These are phyloP conservation scores for Albula glossodonta DNA, from an alignment of 2,113 vertebrate genomes.

Conservation along the genomic window DNA sequence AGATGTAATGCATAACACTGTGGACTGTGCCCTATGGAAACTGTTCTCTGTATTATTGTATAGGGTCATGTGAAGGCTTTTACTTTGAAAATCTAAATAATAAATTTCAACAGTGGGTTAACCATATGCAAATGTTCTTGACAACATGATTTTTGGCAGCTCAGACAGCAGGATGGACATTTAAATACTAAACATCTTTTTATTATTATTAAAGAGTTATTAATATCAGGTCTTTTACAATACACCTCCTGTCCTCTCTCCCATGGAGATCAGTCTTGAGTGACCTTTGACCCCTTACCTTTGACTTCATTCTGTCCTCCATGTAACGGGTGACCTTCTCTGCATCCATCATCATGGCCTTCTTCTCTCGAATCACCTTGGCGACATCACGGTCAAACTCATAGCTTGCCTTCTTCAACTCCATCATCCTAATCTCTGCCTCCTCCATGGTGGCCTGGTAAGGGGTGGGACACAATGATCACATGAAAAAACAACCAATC, in stretches of 20 bases:
- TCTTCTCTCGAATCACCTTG: slow-evolving; percentile 60
- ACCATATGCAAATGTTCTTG: too few species aligned
- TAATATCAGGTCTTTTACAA: background rate
- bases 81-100: background rate
- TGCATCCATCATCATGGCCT: slow-evolving; percentile 55
- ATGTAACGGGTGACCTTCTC: slow-evolving; percentile 72
- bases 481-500: background rate
- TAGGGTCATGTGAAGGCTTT: background rate
- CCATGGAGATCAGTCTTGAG: background rate
- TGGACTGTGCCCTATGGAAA: background rate
- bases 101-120: too few species aligned
- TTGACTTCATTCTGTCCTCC: slow-evolving; percentile 64
- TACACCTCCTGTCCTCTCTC: background rate
- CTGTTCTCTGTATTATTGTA: background rate
- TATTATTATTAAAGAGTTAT: background rate
- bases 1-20: background rate
- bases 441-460: slow-evolving; percentile 71
- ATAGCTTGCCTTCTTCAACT: slow-evolving; percentile 59
- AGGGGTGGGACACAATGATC: background rate
- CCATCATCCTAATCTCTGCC: slow-evolving; percentile 60
- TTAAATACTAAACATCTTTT: background rate
- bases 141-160: background rate
- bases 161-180: background rate
- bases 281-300: slow-evolving; percentile 49
- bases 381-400: slow-evolving; percentile 73